Percentiles rank a stretch among this genome's conserved stretches.
Conservation (phyloP, 35 echinoderm and acorn worm genomes). For the Strongylocentrotus purpuratus region DNA sequence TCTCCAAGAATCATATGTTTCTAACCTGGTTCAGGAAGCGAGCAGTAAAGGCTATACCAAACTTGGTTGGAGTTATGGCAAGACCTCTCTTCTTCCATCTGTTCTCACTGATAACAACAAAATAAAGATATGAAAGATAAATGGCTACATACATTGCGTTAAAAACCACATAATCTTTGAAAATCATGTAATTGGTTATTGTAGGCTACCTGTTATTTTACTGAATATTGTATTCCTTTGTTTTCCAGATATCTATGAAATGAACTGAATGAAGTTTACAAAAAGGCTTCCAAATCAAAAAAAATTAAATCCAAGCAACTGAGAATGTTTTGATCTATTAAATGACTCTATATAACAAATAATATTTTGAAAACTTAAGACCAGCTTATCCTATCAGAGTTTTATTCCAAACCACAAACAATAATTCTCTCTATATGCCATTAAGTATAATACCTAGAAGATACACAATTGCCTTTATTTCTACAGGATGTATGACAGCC, state of each 20-base stretch:
- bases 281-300: too few relatives aligned
- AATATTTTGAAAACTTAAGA: background rate
- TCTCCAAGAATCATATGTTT: background rate
- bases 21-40: slow-evolving; percentile 81
- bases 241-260: too few relatives aligned
- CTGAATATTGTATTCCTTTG: background rate
- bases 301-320: too few relatives aligned
- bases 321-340: too few relatives aligned
- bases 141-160: background rate
- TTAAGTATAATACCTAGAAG: too few relatives aligned
- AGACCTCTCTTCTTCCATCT: slow-evolving; percentile 93
- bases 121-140: background rate
- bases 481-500: too few relatives aligned
- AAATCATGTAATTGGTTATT: background rate
- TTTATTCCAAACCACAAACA: too few relatives aligned
- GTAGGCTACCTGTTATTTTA: background rate
- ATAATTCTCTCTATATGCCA: too few relatives aligned
- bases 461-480: too few relatives aligned
- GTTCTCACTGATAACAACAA: slow-evolving; percentile 59
- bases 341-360: background rate
- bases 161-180: background rate
- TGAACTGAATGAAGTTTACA: too few relatives aligned
- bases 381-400: background rate
- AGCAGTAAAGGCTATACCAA: slow-evolving; percentile 59
- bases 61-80: slow-evolving; percentile 73